A percentile compares a stretch with the other conserved stretches of the same genome.
Evolutionary conservation across 2,113 vertebrate species (phyloP).

Genomic region (Peromyscus maniculatus): DNA sequence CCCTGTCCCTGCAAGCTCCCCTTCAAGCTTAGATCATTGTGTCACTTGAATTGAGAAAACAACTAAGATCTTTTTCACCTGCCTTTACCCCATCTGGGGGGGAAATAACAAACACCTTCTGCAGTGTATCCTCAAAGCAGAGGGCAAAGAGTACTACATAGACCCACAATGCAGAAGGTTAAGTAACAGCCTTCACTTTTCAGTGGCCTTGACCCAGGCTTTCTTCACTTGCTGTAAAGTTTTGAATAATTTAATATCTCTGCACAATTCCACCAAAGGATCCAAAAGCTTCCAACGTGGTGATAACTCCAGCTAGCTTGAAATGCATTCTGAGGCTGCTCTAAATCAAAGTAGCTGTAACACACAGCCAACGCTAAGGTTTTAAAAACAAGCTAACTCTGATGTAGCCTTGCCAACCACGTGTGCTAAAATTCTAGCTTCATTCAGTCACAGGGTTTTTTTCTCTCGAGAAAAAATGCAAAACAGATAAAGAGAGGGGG

Average conservation of each 20-base stretch:
- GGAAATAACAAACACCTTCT: background rate
- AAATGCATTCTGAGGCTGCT: background rate
- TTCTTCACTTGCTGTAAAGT: background rate
- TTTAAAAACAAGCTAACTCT: conserved; percentile 49
- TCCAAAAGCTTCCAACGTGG: background rate
- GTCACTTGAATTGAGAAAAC: background rate
- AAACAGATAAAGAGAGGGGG: background rate
- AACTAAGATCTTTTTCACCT: background rate
- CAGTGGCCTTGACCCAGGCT: background rate
- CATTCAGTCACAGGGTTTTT: background rate
- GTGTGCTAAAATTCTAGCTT: background rate
- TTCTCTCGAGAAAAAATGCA: background rate
- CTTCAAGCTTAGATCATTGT: background rate
- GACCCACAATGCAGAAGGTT: background rate
- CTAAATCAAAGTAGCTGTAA: conserved; percentile 61
- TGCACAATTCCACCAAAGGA: background rate
- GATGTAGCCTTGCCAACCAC: background rate
- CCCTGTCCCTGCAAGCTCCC: background rate
- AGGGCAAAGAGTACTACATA: background rate
- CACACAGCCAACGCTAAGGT: background rate
- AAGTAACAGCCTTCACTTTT: background rate
- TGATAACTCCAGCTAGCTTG: background rate
- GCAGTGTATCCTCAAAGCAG: background rate
- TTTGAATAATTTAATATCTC: background rate
- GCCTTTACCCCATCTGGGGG: background rate